phyloP scores from a whole-genome alignment of 1,140 invertebrate genomes.

The Alviniconcha marisindica region DNA sequence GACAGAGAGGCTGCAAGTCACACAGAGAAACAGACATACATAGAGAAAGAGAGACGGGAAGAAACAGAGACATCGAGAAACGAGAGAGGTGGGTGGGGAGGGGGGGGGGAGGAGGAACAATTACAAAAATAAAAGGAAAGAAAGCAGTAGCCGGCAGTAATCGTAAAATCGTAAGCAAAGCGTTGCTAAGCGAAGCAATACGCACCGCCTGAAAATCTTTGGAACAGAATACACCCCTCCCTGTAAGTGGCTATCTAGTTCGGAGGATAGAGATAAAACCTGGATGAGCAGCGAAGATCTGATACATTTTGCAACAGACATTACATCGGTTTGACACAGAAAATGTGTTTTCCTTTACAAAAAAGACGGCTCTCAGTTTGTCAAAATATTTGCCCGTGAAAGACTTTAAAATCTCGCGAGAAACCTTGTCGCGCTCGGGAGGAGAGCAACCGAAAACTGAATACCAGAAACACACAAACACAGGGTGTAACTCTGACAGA shows the following conservation, averaged over 20 bases:
- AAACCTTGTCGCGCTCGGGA: background rate
- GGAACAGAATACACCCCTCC: background rate
- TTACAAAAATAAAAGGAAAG: background rate
- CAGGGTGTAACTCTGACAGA: constrained; percentile 25
- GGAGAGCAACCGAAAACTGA: background rate
- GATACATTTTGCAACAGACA: constrained; percentile 36
- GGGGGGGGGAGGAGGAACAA: no score
- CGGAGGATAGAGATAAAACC: background rate
- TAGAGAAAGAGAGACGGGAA: constrained; percentile 15
- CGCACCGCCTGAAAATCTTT: background rate
- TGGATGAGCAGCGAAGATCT: constrained; percentile 4
- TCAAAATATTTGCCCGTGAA: constrained; percentile 39
- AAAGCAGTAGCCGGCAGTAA: background rate
- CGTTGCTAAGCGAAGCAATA: no score
- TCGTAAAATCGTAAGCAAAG: no score
- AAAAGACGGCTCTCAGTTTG: constrained; percentile 32
- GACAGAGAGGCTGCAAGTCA: constrained; percentile 3
- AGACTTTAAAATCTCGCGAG: constrained; percentile 35
- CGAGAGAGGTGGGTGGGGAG: no score
- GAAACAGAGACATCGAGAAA: constrained; percentile 2
- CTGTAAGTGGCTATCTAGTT: constrained; percentile 24
- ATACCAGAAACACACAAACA: constrained; percentile 42
- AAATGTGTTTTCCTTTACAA: constrained; percentile 30
- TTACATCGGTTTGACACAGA: constrained; percentile 29
- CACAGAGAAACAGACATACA: constrained; percentile 23